Evolutionary conservation across 2,797 vertebrate species (phyloP).

Genomic region (Acipenser oxyrinchus): DNA sequence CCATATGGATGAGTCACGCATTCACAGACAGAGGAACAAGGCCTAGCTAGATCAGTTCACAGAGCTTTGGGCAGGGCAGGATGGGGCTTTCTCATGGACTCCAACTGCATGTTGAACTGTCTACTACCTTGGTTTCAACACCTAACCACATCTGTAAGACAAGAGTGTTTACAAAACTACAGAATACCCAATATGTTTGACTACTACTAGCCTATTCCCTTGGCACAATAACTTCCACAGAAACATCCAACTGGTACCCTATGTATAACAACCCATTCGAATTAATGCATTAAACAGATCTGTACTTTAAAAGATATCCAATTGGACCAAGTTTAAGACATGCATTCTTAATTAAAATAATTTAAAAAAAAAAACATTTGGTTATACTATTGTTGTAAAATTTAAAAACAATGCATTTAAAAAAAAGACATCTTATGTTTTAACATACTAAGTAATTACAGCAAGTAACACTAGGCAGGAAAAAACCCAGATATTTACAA

Average conservation of each 20-base stretch:
- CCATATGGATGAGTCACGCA: conserved; percentile 98
- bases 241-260: background rate
- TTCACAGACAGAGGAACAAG: conserved; percentile 93
- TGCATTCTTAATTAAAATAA: background rate
- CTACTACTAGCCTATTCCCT: conserved; percentile 40
- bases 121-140: conserved; percentile 71
- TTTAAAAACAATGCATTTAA: too few species aligned
- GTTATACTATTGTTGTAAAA: too few species aligned
- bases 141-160: conserved; percentile 79
- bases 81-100: conserved; percentile 47
- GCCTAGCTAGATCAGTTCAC: conserved; percentile 92
- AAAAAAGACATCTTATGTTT: too few species aligned
- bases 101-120: conserved; percentile 70
- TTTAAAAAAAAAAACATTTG: background rate
- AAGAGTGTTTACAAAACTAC: conserved; percentile 75
- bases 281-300: conserved; percentile 29
- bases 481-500: too few species aligned
- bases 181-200: conserved; percentile 57
- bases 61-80: conserved; percentile 81
- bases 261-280: conserved; percentile 16
- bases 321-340: background rate
- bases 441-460: too few species aligned
- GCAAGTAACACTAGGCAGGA: too few species aligned
- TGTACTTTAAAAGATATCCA: conserved; percentile 31
- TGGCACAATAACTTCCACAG: background rate